Conservation (phyloP, 2,113 vertebrate genomes). For the Eurystomus gularis region DNA sequence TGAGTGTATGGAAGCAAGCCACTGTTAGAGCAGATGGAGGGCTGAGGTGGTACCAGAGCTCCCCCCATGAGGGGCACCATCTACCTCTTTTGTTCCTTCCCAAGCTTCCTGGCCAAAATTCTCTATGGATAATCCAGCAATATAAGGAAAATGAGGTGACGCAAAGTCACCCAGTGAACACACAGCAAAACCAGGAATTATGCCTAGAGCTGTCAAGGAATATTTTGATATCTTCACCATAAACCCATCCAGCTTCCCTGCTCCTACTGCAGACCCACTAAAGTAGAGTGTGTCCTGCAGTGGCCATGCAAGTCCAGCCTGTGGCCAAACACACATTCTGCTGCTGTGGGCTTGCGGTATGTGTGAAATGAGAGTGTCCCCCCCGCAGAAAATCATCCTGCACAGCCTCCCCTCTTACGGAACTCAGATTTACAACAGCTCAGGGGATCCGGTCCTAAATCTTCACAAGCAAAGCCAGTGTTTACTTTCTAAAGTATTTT, state of each 20-base stretch:
- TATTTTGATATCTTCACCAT: neutral
- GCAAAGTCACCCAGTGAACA: neutral
- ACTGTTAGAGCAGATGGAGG: neutral
- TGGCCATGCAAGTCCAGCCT: accelerated
- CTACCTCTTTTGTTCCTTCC: neutral
- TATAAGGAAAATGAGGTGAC: accelerated
- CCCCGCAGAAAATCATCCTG: neutral
- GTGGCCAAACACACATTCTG: neutral
- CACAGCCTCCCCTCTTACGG: neutral
- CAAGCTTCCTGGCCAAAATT: neutral
- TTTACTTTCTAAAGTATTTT: neutral
- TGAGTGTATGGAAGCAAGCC: accelerated
- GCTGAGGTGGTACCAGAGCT: neutral
- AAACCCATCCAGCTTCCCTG: neutral
- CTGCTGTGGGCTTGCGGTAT: neutral
- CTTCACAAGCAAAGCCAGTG: neutral
- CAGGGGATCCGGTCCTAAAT: neutral
- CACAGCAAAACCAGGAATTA: neutral
- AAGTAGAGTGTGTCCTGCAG: neutral
- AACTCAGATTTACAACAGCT: neutral
- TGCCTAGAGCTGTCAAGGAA: neutral
- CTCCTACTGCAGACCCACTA: neutral
- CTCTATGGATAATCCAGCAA: neutral
- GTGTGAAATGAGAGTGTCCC: neutral
- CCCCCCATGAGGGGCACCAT: neutral